Evolutionary conservation across 2,113 vertebrate genomes (phyloP), one percentile per base, ranked within the genome.

Genomic region (Noturus placidus): DNA sequence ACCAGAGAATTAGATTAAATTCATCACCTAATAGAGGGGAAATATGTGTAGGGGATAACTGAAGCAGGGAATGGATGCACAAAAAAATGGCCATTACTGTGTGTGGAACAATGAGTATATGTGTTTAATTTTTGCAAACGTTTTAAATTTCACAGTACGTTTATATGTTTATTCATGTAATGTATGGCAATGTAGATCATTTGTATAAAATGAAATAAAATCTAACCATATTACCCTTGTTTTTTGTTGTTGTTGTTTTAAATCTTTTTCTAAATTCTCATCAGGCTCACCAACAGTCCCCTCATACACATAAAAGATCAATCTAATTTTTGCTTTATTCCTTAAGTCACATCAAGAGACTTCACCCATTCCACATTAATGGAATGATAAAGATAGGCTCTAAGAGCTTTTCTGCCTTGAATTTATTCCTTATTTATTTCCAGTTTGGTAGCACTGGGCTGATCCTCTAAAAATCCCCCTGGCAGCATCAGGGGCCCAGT

Each of bases 401-500:
- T 85, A 81, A 88, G 76, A 90, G 78, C 70, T 88, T 63, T 65
- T 89, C 87, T 89, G 90, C 85, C 85, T 90, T 89, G 83, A 84
- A 72, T 91, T 86, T 89, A 89, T 88, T 89, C 83, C 61, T 89
- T 93, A 91, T 91, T 92, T 91, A 91, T 93, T 92, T 91, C 87
- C 85, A 91, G 90, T 89, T 88, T 90, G 87, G 87, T 86, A 89
- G 90, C 81, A 82, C 61, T 86, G 87, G 88, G 84, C 86, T 92
- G 91, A 93, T 92, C 90, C 89, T 85, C 86, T 81, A 57, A 83
- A 91, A 92, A 92, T 92, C 91, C 88, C 88, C 89, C 87, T 88
- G 79, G 87, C 88, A 88, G 89, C 87, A 87, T 91, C 86, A 61
- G 87, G 89, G 91, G 88, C 87, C 89, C 90, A 87, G 82, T 84